Percentiles rank a stretch among this genome's conserved stretches.
Evolutionary conservation across 2,888 invertebrate genomes (phyloP).

Genomic region (Leptopilina syphax): DNA sequence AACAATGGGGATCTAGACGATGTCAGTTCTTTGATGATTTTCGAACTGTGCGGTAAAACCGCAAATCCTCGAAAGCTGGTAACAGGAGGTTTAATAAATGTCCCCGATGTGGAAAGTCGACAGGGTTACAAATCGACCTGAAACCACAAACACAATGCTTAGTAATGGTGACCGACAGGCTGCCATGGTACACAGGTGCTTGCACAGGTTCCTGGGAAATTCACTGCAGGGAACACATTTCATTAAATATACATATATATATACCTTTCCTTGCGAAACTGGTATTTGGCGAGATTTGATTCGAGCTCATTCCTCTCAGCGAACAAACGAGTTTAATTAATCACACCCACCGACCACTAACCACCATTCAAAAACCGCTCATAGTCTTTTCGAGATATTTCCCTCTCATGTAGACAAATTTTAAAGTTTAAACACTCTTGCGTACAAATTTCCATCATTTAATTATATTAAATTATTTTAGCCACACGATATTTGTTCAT

Average conservation of each 20-base stretch:
- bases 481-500: no score
- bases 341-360: constrained; percentile 55
- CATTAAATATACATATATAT: constrained; percentile 54
- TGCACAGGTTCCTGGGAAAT: constrained; percentile 55
- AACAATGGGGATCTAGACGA: background rate
- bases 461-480: background rate
- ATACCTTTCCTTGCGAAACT: constrained; percentile 45
- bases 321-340: constrained; percentile 74
- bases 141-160: constrained; percentile 74
- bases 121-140: constrained; percentile 71
- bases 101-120: constrained; percentile 65
- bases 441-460: background rate
- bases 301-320: constrained; percentile 61
- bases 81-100: constrained; percentile 68
- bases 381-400: constrained; percentile 49
- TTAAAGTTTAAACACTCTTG: no score
- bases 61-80: constrained; percentile 50
- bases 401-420: constrained; percentile 41
- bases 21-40: constrained; percentile 27
- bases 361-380: constrained; percentile 37
- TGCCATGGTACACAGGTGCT: constrained; percentile 53
- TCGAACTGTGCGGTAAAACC: constrained; percentile 36
- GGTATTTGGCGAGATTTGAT: constrained; percentile 67
- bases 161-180: constrained; percentile 71
- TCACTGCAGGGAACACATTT: constrained; percentile 60